These are phyloP conservation scores for Cherax quadricarinatus DNA, from an alignment of 1,140 invertebrate species.

Conservation along the genomic window DNA sequence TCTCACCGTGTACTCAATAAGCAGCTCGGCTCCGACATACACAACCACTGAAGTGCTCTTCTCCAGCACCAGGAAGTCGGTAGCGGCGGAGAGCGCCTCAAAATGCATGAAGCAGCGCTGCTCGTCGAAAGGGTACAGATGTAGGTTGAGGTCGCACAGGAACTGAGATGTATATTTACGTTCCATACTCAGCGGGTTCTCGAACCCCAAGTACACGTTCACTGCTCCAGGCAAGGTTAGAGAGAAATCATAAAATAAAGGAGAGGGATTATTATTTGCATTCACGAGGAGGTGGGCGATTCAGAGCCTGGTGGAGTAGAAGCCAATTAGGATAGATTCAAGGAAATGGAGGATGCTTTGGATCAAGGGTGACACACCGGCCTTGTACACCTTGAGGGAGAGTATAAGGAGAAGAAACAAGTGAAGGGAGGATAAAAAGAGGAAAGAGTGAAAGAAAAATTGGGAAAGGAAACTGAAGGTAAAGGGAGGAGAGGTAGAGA, in stretches of 20 bases:
- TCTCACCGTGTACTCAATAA: slow-evolving; percentile 56
- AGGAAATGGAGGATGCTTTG: too few relatives aligned
- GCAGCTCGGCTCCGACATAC: slow-evolving; percentile 46
- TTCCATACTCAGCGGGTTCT: slow-evolving; percentile 59
- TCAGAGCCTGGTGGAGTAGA: too few relatives aligned
- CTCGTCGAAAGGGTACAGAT: slow-evolving; percentile 59
- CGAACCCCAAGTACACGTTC: slow-evolving; percentile 46
- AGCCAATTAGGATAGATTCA: too few relatives aligned
- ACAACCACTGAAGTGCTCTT: slow-evolving; percentile 10
- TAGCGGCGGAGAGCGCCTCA: slow-evolving; percentile 54
- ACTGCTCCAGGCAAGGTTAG: neutral
- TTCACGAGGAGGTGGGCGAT: too few relatives aligned
- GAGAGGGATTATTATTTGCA: neutral
- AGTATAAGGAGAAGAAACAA: neutral
- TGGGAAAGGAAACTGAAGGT: neutral
- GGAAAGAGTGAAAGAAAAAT: too few relatives aligned
- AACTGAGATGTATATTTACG: slow-evolving; percentile 57
- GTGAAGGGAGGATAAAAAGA: neutral
- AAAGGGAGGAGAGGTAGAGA: neutral
- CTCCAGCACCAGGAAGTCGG: slow-evolving; percentile 47
- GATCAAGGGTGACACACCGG: too few relatives aligned
- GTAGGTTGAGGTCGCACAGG: slow-evolving; percentile 57
- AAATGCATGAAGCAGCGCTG: slow-evolving; percentile 54
- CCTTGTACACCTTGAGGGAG: too few relatives aligned
- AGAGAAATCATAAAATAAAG: neutral